Base-by-base conservation (phyloP, 2,888 invertebrate species). In the Microctonus aethiopoides region DNA sequence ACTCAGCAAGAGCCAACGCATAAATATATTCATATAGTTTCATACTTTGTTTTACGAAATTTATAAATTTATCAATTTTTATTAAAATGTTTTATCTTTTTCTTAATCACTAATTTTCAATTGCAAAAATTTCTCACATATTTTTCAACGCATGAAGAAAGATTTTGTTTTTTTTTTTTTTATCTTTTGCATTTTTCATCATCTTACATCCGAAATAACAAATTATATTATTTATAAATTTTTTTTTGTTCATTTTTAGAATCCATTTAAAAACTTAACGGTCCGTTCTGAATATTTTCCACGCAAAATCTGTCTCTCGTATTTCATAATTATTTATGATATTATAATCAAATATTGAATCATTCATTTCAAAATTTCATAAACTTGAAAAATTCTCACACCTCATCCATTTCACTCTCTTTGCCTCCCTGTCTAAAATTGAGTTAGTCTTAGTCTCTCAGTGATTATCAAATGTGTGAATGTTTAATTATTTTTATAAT, bases 361-460 rank as follows among this genome's bases (percentile, higher is more conserved):
- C 34, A 60, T 60, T 32, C 39, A 16, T 22, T 34, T n/a, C 22
- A 20, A 22, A 61, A 22, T 61, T 9, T 5, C 7, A 41, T 41
- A 13, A 10, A n/a, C 13, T 16, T 63, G n/a, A n/a, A 29, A 32
- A 13, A 52, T 22, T 24, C 52, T 11, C 52, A 13, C 7, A 6
- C 24, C n/a, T 51, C 13, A 11, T 10, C 41, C 22, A 9, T 62
- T 62, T 41, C 29, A 11, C 11, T 54, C 13, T 56, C 46, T 34
- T 54, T n/a, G 22, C 26, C n/a, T 61, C 36, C 22, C 65, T 41
- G 57, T 70, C 65, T 70, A 70, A 82, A 82, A 80, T 82, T 79
- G 84, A 83, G 85, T 86, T 86, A 86, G 86, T 86, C 86, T 86
- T 86, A 85, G 84, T 83, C 86, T 86, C 86, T 86, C 86, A 84